A percentile compares a stretch with the other conserved stretches of the same genome.
These are phyloP conservation scores for Gorsachius magnificus DNA, from an alignment of 2,797 vertebrate species.

Conservation along the genomic window DNA sequence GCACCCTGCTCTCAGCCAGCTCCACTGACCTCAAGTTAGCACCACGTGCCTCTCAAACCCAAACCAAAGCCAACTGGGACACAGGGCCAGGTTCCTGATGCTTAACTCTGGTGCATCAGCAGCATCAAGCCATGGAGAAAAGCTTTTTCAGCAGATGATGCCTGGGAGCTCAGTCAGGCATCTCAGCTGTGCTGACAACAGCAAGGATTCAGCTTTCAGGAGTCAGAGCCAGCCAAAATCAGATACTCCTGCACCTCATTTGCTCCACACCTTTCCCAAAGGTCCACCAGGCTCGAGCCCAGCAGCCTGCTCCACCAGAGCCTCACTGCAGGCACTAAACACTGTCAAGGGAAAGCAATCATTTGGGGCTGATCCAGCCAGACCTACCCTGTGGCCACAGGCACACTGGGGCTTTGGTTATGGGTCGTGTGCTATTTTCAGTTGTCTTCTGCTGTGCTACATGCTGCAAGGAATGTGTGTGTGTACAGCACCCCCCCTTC, in stretches of 20 bases:
- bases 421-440: background rate
- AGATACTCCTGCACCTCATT: background rate
- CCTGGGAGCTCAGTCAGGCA: background rate
- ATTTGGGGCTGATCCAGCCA: background rate
- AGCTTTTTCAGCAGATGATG: background rate
- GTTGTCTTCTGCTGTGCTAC: background rate
- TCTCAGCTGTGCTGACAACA: constrained; percentile 29
- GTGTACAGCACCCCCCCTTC: background rate
- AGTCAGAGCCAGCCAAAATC: background rate
- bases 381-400: background rate
- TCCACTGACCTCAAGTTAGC: background rate
- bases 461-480: accelerated
- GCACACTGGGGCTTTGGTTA: background rate
- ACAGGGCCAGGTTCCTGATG: background rate
- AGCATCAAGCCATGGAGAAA: background rate
- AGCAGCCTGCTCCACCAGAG: background rate
- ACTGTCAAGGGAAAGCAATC: background rate
- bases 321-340: background rate
- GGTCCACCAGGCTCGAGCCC: background rate
- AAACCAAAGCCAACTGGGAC: background rate
- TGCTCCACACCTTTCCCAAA: background rate
- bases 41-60: background rate
- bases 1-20: background rate
- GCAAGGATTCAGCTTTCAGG: background rate
- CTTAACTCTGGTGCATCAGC: background rate